Conservation (phyloP, 2,113 vertebrate species). For the Numida meleagris region DNA sequence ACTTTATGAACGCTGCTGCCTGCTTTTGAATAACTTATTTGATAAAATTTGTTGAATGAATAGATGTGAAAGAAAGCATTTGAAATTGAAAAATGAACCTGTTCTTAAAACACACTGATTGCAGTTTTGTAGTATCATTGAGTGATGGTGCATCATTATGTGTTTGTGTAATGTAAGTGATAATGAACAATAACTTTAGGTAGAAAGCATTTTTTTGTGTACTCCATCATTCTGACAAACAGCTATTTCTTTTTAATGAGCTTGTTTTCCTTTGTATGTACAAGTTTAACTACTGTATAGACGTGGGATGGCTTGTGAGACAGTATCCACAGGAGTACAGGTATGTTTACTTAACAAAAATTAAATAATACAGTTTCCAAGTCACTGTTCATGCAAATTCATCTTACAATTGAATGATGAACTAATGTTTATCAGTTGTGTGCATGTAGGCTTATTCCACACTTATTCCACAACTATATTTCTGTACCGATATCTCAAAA, state of each 20-base stretch:
- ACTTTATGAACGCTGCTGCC: background rate
- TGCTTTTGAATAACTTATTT: background rate
- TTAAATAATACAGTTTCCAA: background rate
- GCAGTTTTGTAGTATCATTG: background rate
- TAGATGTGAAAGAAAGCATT: background rate
- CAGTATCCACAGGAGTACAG: conserved; percentile 93
- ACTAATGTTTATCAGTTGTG: background rate
- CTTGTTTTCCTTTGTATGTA: background rate
- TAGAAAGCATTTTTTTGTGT: background rate
- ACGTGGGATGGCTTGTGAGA: conserved; percentile 90
- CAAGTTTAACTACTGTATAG: conserved; percentile 99
- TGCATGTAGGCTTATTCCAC: background rate
- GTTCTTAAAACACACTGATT: background rate
- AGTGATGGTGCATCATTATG: background rate
- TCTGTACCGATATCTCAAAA: no score
- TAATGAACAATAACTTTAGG: rapidly evolving
- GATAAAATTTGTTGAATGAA: background rate
- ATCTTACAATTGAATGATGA: background rate
- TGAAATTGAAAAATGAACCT: background rate
- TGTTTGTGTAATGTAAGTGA: background rate
- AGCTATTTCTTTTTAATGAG: background rate
- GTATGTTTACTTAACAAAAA: conserved; percentile 67
- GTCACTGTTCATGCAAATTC: background rate
- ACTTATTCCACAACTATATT: background rate
- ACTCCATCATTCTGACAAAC: background rate